Evolutionary conservation across 2,888 invertebrate genomes (phyloP).

Genomic region (Sarcophaga carnaria): DNA sequence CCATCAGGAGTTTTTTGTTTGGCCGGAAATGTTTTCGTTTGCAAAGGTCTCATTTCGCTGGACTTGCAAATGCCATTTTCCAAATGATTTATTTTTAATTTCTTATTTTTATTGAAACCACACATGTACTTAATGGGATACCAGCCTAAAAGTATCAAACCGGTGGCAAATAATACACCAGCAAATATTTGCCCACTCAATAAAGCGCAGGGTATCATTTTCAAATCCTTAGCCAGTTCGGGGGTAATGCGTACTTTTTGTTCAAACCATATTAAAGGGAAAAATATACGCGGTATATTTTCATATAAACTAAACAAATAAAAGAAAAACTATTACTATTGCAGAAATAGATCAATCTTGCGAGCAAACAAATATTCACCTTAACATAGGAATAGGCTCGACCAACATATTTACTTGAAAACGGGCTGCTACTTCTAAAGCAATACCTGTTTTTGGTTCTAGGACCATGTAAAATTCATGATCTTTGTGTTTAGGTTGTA

Average conservation of each 20-base stretch:
- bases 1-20: slow-evolving; percentile 74
- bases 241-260: slow-evolving; percentile 85
- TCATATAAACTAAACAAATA: slow-evolving; percentile 84
- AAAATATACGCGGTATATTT: slow-evolving; percentile 86
- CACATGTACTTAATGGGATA: slow-evolving; percentile 74
- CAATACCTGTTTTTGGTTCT: slow-evolving; percentile 89
- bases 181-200: slow-evolving; percentile 83
- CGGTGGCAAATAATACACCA: slow-evolving; percentile 82
- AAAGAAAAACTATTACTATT: not conserved
- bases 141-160: slow-evolving; percentile 81
- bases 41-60: slow-evolving; percentile 73
- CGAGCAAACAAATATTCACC: slow-evolving; percentile 83
- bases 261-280: slow-evolving; percentile 91
- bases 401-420: slow-evolving; percentile 91
- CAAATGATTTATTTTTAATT: slow-evolving; percentile 67
- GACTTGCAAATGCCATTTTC: slow-evolving; percentile 73
- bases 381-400: slow-evolving; percentile 85
- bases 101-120: slow-evolving; percentile 71
- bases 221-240: slow-evolving; percentile 84
- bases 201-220: slow-evolving; percentile 83
- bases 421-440: slow-evolving; percentile 88
- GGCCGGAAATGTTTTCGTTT: slow-evolving; percentile 64
- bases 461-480: slow-evolving; percentile 90
- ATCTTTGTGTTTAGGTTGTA: slow-evolving; percentile 85
- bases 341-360: not conserved